Percentiles rank a stretch among this genome's conserved stretches.
These are phyloP conservation scores for Melikaiella ostensackeni DNA, from an alignment of 2,888 invertebrate genomes.

Conservation along the genomic window DNA sequence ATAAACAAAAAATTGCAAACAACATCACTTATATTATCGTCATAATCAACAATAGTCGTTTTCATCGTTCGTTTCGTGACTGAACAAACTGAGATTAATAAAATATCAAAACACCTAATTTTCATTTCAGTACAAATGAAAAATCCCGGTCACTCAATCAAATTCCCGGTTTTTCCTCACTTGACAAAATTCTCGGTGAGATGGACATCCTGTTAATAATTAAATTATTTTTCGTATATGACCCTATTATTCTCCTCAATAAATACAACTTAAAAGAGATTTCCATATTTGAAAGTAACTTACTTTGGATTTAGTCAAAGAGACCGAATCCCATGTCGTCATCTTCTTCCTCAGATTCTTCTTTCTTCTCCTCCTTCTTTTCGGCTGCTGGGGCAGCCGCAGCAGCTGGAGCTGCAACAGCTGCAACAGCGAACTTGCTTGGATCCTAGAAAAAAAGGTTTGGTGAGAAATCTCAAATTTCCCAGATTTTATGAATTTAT, in stretches of 20 bases:
- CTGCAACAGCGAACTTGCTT: slow-evolving; percentile 90
- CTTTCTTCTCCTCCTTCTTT: slow-evolving; percentile 84
- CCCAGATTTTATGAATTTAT: background rate
- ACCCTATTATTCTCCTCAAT: background rate
- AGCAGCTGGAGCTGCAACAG: slow-evolving; percentile 82
- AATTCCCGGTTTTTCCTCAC: no score
- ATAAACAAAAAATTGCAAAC: no score
- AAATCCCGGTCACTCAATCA: no score
- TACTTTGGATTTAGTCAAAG: slow-evolving; percentile 83
- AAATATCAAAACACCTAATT: no score
- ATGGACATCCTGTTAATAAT: no score
- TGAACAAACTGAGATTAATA: no score
- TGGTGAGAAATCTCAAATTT: slow-evolving; percentile 29
- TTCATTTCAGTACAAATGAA: no score
- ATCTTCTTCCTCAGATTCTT: slow-evolving; percentile 89
- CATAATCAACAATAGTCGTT: no score
- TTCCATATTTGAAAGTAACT: slow-evolving; percentile 12
- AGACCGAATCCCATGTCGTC: slow-evolving; percentile 99
- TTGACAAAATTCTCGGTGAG: no score
- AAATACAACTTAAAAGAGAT: background rate
- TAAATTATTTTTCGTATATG: no score
- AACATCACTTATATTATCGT: no score
- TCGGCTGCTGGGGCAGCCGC: slow-evolving; percentile 84
- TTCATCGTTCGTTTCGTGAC: no score
- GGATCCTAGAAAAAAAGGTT: slow-evolving; percentile 85